A percentile compares a stretch with the other conserved stretches of the same genome.
phyloP scores from a whole-genome alignment of 2,113 vertebrate species.

The Mystacornis crossleyi region DNA sequence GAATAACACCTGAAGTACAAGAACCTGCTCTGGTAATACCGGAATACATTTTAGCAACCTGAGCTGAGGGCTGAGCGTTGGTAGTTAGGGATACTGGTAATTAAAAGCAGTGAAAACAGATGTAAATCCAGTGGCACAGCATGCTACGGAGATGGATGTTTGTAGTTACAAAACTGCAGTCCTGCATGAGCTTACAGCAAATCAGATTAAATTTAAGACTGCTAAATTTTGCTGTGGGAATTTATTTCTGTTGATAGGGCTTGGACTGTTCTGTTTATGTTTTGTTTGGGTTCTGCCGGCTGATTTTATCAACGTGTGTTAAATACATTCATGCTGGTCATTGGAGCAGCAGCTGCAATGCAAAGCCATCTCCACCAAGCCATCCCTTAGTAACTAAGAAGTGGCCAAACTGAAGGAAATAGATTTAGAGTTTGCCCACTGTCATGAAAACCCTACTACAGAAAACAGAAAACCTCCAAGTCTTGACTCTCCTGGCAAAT shows the following conservation, averaged over 20 bases:
- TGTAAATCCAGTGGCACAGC: neutral
- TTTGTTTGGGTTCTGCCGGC: neutral
- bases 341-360: neutral
- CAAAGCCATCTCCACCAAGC: neutral
- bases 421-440: neutral
- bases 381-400: neutral
- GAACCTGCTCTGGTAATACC: neutral
- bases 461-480: neutral
- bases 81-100: neutral
- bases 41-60: neutral
- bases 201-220: slow-evolving; percentile 4
- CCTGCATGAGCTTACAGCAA: neutral
- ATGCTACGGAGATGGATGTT: fast-evolving
- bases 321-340: neutral
- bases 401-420: neutral
- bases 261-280: neutral
- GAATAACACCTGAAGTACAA: neutral
- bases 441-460: neutral
- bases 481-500: neutral
- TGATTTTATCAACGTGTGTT: neutral
- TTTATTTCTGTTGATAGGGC: neutral
- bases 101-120: neutral
- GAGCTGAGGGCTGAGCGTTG: neutral
- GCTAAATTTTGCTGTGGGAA: neutral
- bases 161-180: neutral